Conservation (phyloP, 2,888 invertebrate genomes). For the Lutraria lutraria region DNA sequence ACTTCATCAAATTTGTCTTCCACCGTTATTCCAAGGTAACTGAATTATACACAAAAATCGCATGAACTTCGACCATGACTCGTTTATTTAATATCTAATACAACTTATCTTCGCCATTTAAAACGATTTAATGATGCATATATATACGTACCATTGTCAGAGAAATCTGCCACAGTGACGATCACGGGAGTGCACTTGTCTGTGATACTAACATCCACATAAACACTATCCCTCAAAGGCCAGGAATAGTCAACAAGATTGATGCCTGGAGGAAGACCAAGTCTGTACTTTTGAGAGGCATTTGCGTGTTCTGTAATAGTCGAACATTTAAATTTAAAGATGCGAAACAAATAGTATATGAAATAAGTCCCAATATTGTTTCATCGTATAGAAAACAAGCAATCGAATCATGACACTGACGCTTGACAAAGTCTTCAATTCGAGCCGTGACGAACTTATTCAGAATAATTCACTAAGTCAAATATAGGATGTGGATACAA, state of each 20-base stretch:
- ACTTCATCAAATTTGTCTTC: background rate
- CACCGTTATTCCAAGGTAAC: too few species aligned
- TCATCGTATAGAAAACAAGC: too few species aligned
- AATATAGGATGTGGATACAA: too few species aligned
- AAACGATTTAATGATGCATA: background rate
- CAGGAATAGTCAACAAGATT: background rate
- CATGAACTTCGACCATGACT: too few species aligned
- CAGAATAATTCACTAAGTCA: too few species aligned
- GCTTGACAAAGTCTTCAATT: too few species aligned
- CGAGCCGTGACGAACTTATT: too few species aligned
- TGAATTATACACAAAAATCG: too few species aligned
- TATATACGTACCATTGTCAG: background rate
- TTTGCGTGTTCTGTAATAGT: background rate
- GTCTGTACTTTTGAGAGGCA: background rate
- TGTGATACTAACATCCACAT: background rate
- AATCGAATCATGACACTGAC: too few species aligned
- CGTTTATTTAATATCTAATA: too few species aligned
- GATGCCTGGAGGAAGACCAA: background rate
- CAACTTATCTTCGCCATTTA: background rate
- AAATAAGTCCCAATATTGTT: too few species aligned
- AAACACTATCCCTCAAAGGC: background rate
- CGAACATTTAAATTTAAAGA: background rate
- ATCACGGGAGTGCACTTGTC: background rate
- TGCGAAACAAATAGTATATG: background rate
- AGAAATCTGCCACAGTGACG: background rate